These are phyloP conservation scores for Perodicticus potto DNA, from an alignment of 2,797 vertebrate genomes.

Conservation along the genomic window DNA sequence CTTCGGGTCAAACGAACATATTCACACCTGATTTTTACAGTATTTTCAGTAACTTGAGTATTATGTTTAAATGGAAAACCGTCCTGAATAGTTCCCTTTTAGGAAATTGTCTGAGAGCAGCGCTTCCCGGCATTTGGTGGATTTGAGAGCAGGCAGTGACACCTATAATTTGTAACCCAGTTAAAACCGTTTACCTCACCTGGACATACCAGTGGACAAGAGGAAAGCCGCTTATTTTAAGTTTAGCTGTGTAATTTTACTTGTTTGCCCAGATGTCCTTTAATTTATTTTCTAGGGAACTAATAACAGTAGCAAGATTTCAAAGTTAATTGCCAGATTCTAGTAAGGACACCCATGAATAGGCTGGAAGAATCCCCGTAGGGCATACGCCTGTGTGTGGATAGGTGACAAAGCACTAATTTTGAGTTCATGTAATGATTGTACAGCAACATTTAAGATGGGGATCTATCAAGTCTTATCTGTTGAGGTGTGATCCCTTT, in stretches of 20 bases:
- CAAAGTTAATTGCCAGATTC: constrained; percentile 85
- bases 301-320: constrained; percentile 73
- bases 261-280: constrained; percentile 58
- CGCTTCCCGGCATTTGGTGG: not conserved
- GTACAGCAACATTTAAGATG: constrained; percentile 83
- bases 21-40: constrained; percentile 60
- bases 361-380: constrained; percentile 75
- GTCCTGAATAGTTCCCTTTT: constrained; percentile 42
- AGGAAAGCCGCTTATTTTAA: constrained; percentile 46
- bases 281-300: constrained; percentile 82
- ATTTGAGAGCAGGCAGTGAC: constrained; percentile 47
- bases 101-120: not conserved
- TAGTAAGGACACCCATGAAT: constrained; percentile 73
- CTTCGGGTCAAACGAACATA: constrained; percentile 61
- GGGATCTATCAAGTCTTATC: constrained; percentile 81
- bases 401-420: constrained; percentile 77
- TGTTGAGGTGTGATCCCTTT: constrained; percentile 84
- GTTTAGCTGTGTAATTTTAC: constrained; percentile 52
- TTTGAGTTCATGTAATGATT: constrained; percentile 80
- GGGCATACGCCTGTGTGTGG: constrained; percentile 77
- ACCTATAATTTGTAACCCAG: constrained; percentile 29
- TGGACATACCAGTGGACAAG: not conserved
- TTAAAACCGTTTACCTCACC: constrained; percentile 5
- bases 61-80: constrained; percentile 24
- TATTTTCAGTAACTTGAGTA: constrained; percentile 69